Conservation (phyloP, 2,113 vertebrate species). For the Columba janthina region DNA sequence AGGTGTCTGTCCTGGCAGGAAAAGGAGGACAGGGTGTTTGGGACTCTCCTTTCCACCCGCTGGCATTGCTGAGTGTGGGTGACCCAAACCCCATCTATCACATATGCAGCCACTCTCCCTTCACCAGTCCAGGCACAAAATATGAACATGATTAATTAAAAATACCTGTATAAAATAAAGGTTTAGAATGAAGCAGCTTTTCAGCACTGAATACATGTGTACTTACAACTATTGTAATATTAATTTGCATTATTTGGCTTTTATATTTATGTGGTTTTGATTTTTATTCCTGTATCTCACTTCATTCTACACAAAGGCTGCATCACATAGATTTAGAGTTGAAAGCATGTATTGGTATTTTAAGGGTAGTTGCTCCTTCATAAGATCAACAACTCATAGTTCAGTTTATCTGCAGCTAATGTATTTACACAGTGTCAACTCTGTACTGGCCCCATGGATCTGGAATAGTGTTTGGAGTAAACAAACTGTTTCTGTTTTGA, state of each 20-base stretch:
- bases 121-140: background rate
- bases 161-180: background rate
- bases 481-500: background rate
- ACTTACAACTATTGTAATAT: background rate
- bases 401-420: background rate
- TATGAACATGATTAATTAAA: background rate
- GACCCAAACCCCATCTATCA: background rate
- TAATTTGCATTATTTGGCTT: background rate
- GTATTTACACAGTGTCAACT: background rate
- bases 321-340: background rate
- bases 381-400: background rate
- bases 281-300: background rate
- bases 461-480: background rate
- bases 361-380: background rate
- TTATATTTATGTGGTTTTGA: background rate
- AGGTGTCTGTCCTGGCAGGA: background rate
- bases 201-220: background rate
- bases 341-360: background rate
- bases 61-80: background rate
- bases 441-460: background rate
- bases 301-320: background rate
- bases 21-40: background rate
- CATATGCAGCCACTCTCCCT: background rate
- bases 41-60: background rate
- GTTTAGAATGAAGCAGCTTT: background rate